Conservation (phyloP, 2,797 vertebrate genomes). For the Cynopterus sphinx region DNA sequence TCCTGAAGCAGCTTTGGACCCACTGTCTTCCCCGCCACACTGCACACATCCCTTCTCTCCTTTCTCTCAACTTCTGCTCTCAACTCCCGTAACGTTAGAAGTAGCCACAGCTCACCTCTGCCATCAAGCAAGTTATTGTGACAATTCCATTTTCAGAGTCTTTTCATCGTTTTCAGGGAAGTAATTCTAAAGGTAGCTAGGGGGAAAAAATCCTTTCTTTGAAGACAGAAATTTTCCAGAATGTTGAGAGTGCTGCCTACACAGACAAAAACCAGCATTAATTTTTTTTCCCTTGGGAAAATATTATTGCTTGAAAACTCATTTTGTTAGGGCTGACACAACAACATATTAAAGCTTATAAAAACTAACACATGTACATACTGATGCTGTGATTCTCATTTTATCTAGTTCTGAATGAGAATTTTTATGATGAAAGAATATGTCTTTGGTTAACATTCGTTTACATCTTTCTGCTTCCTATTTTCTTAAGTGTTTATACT, state of each 20-base stretch:
- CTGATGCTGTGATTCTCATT: neutral
- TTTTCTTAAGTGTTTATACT: conserved; percentile 15
- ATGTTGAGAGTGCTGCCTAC: conserved; percentile 61
- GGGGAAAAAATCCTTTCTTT: conserved; percentile 53
- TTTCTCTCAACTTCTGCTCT: neutral
- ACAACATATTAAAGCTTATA: neutral
- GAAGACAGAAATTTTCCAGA: conserved; percentile 59
- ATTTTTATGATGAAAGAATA: neutral
- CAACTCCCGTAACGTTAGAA: neutral
- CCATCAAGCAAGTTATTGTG: neutral
- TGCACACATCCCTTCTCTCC: neutral
- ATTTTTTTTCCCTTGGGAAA: conserved; percentile 41
- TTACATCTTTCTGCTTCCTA: neutral
- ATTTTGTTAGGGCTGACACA: conserved; percentile 31
- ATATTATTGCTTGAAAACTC: conserved; percentile 57
- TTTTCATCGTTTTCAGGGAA: conserved; percentile 43
- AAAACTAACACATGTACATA: neutral
- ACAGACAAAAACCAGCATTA: neutral
- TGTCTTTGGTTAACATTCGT: neutral
- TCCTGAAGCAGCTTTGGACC: neutral
- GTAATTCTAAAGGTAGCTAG: conserved; percentile 40
- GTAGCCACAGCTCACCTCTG: neutral
- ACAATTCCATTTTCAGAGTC: neutral
- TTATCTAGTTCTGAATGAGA: neutral
- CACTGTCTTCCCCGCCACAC: neutral